Base-by-base conservation (phyloP, 2,113 vertebrate species). In the Carassius carassius region DNA sequence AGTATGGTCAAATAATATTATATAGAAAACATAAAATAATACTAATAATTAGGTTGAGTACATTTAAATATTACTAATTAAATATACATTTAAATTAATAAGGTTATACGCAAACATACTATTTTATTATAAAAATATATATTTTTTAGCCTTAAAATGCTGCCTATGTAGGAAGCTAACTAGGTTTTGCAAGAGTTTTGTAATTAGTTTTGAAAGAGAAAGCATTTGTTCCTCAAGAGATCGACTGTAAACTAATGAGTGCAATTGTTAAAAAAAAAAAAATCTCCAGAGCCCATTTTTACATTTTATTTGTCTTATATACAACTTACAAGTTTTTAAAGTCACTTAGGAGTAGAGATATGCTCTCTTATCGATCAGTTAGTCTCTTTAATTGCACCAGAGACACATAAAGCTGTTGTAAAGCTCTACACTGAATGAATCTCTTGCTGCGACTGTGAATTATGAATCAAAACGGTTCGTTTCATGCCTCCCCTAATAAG, bases 401-500 rank as follows among this genome's bases (percentile, higher is more conserved):
- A 72, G 49, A 83, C 32, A 35, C 29, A 62, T 54, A 73, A 80
- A 63, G 29, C 41, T 41, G 14, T 7, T 16, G 67, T 79, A 41
- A 84, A 77, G 49, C 21, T 75, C 23, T 44, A 72, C 13, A 72
- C 37, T 76, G 51, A 83, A 83, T 70, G 81, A 84, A 67, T 51
- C 29, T 60, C 17, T 32, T 37, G 51, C 37, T 81, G 12, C 16
- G 29, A 69, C 63, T 29, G 16, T 47, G 14, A 76, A 73, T 77
- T 83, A 77, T 76, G 72, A 70, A 65, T 81, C 12, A 23, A 67
- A 56, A 72, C 25, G 79, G 49, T 41, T 84, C 19, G 70, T 85
- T 83, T 85, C 60, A 70, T 75, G 58, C 49, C 44, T 67, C 49
- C 29, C 25, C 44, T 74, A 79, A 78, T 47, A 86, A 60, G 58